Evolutionary conservation across 1,140 invertebrate species (phyloP), one percentile per base, ranked within the genome.

Genomic region (Drosophila cardini): DNA sequence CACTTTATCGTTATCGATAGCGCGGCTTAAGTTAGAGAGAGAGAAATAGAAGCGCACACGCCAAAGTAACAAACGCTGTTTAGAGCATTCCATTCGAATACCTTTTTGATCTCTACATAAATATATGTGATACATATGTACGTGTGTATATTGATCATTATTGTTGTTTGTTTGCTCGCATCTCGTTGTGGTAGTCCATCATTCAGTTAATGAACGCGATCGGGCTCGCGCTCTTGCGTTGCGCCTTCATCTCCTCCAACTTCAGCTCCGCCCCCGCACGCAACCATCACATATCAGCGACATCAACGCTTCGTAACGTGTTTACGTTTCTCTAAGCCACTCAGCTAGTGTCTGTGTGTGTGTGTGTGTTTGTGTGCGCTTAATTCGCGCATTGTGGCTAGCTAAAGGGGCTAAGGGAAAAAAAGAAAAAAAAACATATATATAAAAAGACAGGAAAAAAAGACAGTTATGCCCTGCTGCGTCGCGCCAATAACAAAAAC

Each of bases 401-500:
- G 79, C 79, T 77, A 81, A 64, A 63, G 68, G 52, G 45, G 62
- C 40, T 60, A 40, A 48, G 57, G 16, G 36, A 61, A 58, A 65
- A 70, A 64, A 71, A 48, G 48, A 63, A 58, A 48, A 42, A 45
- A 45, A 34, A 60, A 40, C 63, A 65, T 26, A 26, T 26, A 26
- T 26, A 26, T 40, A 58, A 45, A 69, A 43, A 21, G 52, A 63
- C 45, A 48, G 34, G 16, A 71, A 45, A 76, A 70, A 83, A 70
- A 84, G 72, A 84, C 80, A 84, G 80, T 83, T 75, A 80, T 83
- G 76, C 80, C 80, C 80, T 85, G 74, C 70, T 68, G 70, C 50
- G 74, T 52, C 42, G 74, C 70, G 74, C 72, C 69, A 80, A 76
- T 72, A 84, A 85, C 69, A 85, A 80, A 68, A 81, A 80, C 70